These are phyloP conservation scores for Spongilla lacustris DNA, from an alignment of 37 sponge, comb jelly and placozoan species.

Conservation along the genomic window DNA sequence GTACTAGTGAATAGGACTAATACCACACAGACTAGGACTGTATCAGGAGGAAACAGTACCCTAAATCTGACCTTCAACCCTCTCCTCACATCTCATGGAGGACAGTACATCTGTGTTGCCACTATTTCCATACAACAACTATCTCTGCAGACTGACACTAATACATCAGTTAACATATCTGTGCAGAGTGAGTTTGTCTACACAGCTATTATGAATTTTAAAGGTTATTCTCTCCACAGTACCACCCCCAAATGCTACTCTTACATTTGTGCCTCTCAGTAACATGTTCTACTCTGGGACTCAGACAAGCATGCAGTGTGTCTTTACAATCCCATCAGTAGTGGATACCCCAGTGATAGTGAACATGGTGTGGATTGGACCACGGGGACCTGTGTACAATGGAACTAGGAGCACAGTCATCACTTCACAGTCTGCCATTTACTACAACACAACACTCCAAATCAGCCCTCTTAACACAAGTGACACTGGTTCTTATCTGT, in stretches of 20 bases:
- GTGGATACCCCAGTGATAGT: background rate
- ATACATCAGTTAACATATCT: background rate
- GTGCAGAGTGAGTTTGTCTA: slow-evolving; percentile 31
- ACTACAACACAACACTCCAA: background rate
- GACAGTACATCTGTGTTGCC: slow-evolving; percentile 35
- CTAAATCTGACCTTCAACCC: slow-evolving; percentile 13
- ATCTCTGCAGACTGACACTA: background rate
- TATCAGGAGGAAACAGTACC: background rate
- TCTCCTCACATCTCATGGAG: slow-evolving; percentile 43
- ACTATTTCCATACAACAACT: background rate
- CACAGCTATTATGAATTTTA: background rate
- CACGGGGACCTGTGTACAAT: background rate
- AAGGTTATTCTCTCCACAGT: background rate
- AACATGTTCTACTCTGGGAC: background rate
- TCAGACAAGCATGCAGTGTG: background rate
- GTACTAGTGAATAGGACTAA: background rate
- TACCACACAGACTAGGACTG: background rate
- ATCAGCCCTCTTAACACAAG: background rate
- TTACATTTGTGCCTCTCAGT: background rate
- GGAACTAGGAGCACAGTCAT: background rate
- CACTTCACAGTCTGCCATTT: background rate
- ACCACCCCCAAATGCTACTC: background rate
- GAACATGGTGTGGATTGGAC: background rate
- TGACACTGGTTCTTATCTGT: background rate
- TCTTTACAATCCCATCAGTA: background rate